A percentile compares a stretch with the other conserved stretches of the same genome.
phyloP scores from a whole-genome alignment of 2,888 invertebrate species.

The Helicoverpa assulta region DNA sequence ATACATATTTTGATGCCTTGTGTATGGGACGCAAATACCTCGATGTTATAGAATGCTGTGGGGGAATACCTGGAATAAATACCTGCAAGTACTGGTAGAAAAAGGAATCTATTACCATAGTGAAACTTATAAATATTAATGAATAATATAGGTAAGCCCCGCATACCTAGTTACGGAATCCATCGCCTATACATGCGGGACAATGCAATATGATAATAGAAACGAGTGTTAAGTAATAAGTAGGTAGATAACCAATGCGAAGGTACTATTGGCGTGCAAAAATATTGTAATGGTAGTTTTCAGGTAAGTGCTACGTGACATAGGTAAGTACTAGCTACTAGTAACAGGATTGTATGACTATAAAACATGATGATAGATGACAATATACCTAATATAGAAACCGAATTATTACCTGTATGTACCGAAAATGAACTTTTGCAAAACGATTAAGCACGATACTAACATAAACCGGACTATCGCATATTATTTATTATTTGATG shows the following conservation, averaged over 20 bases:
- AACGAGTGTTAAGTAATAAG: slow-evolving; percentile 22
- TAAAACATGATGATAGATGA: too few species aligned
- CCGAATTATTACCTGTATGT: too few species aligned
- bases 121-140: slow-evolving; percentile 29
- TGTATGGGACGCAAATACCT: too few species aligned
- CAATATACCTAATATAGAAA: too few species aligned
- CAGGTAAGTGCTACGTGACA: background rate
- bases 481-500: background rate
- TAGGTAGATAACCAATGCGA: slow-evolving; percentile 5
- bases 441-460: too few species aligned
- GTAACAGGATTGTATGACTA: too few species aligned
- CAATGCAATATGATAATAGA: slow-evolving; percentile 39
- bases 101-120: slow-evolving; percentile 8
- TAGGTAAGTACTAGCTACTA: background rate
- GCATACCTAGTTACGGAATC: slow-evolving; percentile 47
- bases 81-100: too few species aligned
- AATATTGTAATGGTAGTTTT: background rate
- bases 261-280: background rate
- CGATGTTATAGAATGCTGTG: too few species aligned
- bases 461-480: too few species aligned
- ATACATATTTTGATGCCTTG: too few species aligned
- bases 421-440: too few species aligned
- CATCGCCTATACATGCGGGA: slow-evolving; percentile 42
- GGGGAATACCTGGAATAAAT: too few species aligned
- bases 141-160: slow-evolving; percentile 34